These are phyloP conservation scores for Leptopilina drosophilae DNA, from an alignment of 2,888 invertebrate species.

Conservation along the genomic window DNA sequence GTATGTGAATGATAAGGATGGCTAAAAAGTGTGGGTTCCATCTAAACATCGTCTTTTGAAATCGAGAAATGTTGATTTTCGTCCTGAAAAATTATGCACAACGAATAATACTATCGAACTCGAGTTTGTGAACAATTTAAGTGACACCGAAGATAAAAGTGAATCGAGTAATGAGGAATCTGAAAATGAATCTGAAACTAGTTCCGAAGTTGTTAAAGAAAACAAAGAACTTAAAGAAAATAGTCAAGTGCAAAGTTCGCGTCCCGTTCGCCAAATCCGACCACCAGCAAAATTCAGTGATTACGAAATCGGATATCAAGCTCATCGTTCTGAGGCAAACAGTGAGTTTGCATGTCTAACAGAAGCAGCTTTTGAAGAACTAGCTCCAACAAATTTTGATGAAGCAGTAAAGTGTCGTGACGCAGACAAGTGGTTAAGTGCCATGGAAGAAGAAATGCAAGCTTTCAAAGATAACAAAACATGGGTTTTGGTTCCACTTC, in stretches of 20 bases:
- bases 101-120: too few relatives aligned
- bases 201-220: not conserved
- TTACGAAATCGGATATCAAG: slow-evolving; percentile 17
- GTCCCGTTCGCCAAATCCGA: slow-evolving; percentile 30
- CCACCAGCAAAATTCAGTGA: slow-evolving; percentile 30
- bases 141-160: too few relatives aligned
- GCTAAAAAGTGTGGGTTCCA: too few relatives aligned
- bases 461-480: slow-evolving; percentile 47
- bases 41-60: too few relatives aligned
- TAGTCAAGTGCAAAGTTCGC: slow-evolving; percentile 6
- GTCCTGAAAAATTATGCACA: too few relatives aligned
- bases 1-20: too few relatives aligned
- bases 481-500: slow-evolving; percentile 49
- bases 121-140: too few relatives aligned
- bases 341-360: slow-evolving; percentile 44
- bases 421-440: slow-evolving; percentile 44
- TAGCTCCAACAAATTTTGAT: slow-evolving; percentile 43
- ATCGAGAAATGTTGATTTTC: too few relatives aligned
- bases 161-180: too few relatives aligned
- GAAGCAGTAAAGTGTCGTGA: slow-evolving; percentile 41
- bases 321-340: slow-evolving; percentile 42
- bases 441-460: slow-evolving; percentile 44
- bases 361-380: slow-evolving; percentile 44
- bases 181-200: slow-evolving; percentile 21
- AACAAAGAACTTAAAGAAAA: slow-evolving; percentile 19